Base-by-base conservation (phyloP, 2,113 vertebrate genomes). In the Caretta caretta region DNA sequence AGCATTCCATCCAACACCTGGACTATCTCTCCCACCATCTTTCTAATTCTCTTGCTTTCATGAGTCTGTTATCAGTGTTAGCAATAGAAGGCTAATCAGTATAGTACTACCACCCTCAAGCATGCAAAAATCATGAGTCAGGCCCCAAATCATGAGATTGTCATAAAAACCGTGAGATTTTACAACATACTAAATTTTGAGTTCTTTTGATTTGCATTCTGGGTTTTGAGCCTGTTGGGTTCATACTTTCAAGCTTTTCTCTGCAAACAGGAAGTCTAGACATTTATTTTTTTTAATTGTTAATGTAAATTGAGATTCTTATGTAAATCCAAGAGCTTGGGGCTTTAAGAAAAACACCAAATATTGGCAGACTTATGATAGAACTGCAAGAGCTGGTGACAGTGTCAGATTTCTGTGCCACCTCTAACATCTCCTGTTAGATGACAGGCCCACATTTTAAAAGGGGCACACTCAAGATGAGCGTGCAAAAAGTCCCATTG, bases 1-100 rank as follows among this genome's bases (percentile, higher is more conserved):
- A 50, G 80, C 83, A 46, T 92, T 90, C 84, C 86, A 88, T 86
- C 62, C 93, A 87, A 84, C 80, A 83, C 53, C 72, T 86, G 84
- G 46, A n/a, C 17, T 22, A 6, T 19, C 8, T 51, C 84, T 4
- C 35, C 49, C 54, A 19, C 56, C 31, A 54, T 56, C 92, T 62
- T 76, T 13, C 57, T 49, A 48, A 2, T 13, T 48, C 29, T 59
- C 53, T 80, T 88, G 35, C 88, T 50, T 90, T 90, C 82, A 80
- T n/a, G 20, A 38, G 42, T 38, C 4, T 1, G 6, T 2, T 10
- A 31, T 57, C 27, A 10, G 59, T 17, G 38, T 25, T 84, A 88
- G 22, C 50, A 85, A 7, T 29, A 87, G 6, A 2, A 0, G 0
- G 25, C n/a, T 57, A 29, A 79, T 83, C 56, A 49, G 38, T 17